phyloP scores from a whole-genome alignment of 1,140 invertebrate species.

The Drosophila cardini region DNA sequence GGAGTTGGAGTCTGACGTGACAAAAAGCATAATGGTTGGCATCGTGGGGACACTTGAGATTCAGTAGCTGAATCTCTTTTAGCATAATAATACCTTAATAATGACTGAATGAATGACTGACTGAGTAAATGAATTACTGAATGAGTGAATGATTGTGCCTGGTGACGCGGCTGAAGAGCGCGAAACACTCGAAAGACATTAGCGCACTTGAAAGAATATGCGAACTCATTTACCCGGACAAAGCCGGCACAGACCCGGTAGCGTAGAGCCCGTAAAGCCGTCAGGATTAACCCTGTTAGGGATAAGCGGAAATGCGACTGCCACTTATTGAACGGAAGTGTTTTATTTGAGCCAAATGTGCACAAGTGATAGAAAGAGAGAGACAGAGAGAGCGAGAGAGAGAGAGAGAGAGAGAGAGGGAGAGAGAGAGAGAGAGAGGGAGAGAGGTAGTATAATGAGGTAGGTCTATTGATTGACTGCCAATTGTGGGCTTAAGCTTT shows the following conservation, averaged over 20 bases:
- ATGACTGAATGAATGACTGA: slow-evolving; percentile 46
- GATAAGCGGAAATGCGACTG: slow-evolving; percentile 72
- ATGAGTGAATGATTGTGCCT: slow-evolving; percentile 21
- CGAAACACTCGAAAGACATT: slow-evolving; percentile 81
- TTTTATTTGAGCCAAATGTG: slow-evolving; percentile 64
- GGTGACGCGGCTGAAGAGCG: slow-evolving; percentile 66
- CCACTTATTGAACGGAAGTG: slow-evolving; percentile 75
- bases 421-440: slow-evolving; percentile 27
- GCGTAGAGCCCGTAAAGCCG: not conserved
- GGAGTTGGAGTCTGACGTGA: slow-evolving; percentile 36
- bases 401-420: slow-evolving; percentile 44
- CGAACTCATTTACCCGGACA: not conserved
- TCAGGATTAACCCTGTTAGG: slow-evolving; percentile 15
- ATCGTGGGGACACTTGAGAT: slow-evolving; percentile 37
- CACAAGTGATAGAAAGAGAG: slow-evolving; percentile 54
- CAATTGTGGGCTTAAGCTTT: slow-evolving; percentile 62
- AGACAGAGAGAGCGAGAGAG: slow-evolving; percentile 31
- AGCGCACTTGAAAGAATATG: slow-evolving; percentile 69
- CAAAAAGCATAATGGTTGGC: slow-evolving; percentile 44
- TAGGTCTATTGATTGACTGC: slow-evolving; percentile 56
- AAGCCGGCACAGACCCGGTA: not conserved
- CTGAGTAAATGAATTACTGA: slow-evolving; percentile 14
- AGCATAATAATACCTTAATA: slow-evolving; percentile 73
- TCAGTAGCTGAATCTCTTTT: slow-evolving; percentile 50
- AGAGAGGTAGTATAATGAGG: slow-evolving; percentile 4